Evolutionary conservation across 2,113 vertebrate species (phyloP), one percentile per base, ranked within the genome.

Genomic region (Craseonycteris thonglongyai): DNA sequence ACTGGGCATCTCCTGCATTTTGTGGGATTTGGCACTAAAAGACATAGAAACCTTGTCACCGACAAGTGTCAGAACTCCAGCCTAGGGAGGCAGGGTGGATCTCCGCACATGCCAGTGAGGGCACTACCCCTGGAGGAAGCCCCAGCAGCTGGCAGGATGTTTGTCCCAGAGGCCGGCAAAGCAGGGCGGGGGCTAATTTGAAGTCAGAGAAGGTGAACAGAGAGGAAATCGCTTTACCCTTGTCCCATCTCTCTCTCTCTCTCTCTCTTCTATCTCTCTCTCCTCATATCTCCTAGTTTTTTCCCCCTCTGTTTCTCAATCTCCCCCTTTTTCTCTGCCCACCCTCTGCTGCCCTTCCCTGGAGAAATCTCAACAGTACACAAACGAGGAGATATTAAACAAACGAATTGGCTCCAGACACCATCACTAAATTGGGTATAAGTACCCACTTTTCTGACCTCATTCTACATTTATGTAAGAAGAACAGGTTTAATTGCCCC

Each of bases 91-190:
- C 33, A 47, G 58, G 15, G 15, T n/a, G 75, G 78, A 68, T 47
- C 33, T 82, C 76, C 88, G 95, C 74, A 76, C 79, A 56, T 56
- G 68, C 86, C 92, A 88, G 75, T 82, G 78, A 97, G 1, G 66
- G 96, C 94, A 93, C 47, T 96, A 98, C 97, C 97, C 97, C 95
- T 51, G 26, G 81, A 95, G 97, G 97, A 97, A 97, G 95, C 89
- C 66, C 92, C 96, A 96, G 93, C 94, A 38, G 63, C 58, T 15
- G 24, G 28, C 78, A 98, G 97, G 96, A 98, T 97, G 97, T 97
- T 98, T 98, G 96, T 97, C 88, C 90, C 80, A 83, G 63, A 97
- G 88, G 85, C 82, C 94, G 94, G 79, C 96, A 91, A 97, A 96
- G 54, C 86, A 30, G 14, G 13, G 9, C 10, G 18, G 58, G n/a